These are phyloP conservation scores for Bujurquina vittata DNA, from an alignment of 2,113 vertebrate genomes.

Conservation along the genomic window DNA sequence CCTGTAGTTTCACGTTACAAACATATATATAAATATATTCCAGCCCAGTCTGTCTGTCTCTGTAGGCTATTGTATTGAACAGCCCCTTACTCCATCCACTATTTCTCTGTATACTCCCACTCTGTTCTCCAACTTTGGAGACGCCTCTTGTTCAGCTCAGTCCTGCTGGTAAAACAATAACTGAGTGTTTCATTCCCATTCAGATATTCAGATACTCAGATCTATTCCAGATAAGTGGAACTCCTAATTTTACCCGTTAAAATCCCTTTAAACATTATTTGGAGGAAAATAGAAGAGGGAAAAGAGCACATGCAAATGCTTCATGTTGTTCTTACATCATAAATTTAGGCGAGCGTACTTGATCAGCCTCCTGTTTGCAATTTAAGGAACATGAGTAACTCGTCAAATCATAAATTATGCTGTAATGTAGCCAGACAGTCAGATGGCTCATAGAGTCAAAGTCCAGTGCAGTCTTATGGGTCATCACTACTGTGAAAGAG, in stretches of 20 bases:
- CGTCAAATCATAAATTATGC: not conserved
- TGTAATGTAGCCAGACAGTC: not conserved
- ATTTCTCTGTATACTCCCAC: constrained; percentile 42
- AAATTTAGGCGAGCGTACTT: not conserved
- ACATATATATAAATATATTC: not conserved
- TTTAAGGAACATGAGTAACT: not conserved
- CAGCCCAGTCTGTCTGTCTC: constrained; percentile 12
- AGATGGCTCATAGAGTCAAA: not conserved
- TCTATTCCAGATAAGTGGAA: not conserved
- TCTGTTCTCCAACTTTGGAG: constrained; percentile 31
- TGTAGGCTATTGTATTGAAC: constrained; percentile 17
- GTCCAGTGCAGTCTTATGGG: not conserved
- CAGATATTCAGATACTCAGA: not conserved
- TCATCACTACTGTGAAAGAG: not conserved
- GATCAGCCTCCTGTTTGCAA: not conserved
- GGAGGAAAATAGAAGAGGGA: not conserved
- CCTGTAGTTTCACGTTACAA: not conserved
- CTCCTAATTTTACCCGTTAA: not conserved
- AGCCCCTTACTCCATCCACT: constrained; percentile 44
- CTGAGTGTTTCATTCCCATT: not conserved
- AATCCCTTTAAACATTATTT: not conserved
- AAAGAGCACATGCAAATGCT: not conserved
- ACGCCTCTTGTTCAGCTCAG: constrained; percentile 40
- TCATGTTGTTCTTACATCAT: not conserved
- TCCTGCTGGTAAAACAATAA: constrained; percentile 4